Evolutionary conservation across 2,888 invertebrate genomes (phyloP), one percentile per base, ranked within the genome.

Genomic region (Synergus gifuensis): DNA sequence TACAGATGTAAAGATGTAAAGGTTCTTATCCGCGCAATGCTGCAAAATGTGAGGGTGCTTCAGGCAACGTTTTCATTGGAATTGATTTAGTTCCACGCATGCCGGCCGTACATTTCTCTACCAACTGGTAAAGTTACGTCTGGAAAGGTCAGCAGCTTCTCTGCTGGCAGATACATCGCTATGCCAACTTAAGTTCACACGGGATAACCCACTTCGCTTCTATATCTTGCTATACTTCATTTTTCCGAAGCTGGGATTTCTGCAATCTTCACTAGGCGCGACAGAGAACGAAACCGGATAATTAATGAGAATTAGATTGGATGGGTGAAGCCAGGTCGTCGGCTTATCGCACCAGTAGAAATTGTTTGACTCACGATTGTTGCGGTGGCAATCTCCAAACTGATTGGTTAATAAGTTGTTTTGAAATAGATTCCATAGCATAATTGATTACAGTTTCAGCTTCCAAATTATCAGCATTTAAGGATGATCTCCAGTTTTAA

Each of bases 111-210:
- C 69, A 69, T 46, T 76, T 66, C 40, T 81, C 77, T 79, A 81
- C 76, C 81, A 81, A 82, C 81, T 82, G 78, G 83, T 78, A 79
- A 81, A 84, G 83, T 81, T 76, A 73, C 82, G 81, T 81, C 79
- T 82, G 67, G 81, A 84, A 84, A 84, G 84, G 84, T 84, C 82
- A 81, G 82, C 84, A 84, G 84, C 83, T 82, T 79, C 83, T 81
- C 83, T 73, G 73, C 82, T 80, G 78, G 83, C 22, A 60, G 60
- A 82, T 82, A 81, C 79, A 82, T 82, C 82, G 78, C 63, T 28
- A 79, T 60, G 79, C 83, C 81, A 78, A 83, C 79, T 78, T 83
- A 82, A 84, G 84, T 84, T 84, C 83, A 82, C 82, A 81, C 83
- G 83, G 83, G 81, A 81, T 84, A 82, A 83, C 77, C 79, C 82